Conservation (phyloP, 2,888 invertebrate genomes). For the Pollenia griseotomentosa region DNA sequence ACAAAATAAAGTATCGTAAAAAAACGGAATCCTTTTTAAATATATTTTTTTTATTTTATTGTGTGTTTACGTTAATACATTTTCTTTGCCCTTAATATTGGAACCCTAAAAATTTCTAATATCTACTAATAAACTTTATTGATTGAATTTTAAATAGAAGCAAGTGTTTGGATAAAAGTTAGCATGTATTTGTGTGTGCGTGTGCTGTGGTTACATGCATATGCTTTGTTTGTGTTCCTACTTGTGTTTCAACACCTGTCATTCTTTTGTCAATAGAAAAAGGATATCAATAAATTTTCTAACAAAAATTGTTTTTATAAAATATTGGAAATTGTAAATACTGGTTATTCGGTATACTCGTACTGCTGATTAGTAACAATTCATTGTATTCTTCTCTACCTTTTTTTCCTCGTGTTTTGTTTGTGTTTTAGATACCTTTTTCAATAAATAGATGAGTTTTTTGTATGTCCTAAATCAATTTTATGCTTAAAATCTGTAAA, state of each 20-base stretch:
- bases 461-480: constrained; percentile 36
- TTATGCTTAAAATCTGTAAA: constrained; percentile 43
- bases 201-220: neutral
- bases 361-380: constrained; percentile 24
- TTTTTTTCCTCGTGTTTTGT: neutral
- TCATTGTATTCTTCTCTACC: constrained; percentile 7
- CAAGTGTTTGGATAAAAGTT: neutral
- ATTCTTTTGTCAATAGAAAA: constrained; percentile 14
- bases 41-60: neutral
- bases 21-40: neutral
- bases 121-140: constrained; percentile 29
- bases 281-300: constrained; percentile 23
- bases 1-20: neutral
- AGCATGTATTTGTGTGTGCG: neutral
- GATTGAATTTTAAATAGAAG: constrained; percentile 15
- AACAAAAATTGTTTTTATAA: constrained; percentile 15
- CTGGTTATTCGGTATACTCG: constrained; percentile 46
- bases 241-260: constrained; percentile 24
- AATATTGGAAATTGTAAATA: constrained; percentile 34
- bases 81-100: neutral
- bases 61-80: neutral
- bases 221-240: neutral
- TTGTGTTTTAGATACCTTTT: neutral
- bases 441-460: neutral
- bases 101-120: constrained; percentile 11